A percentile compares a stretch with the other conserved stretches of the same genome.
phyloP scores from a whole-genome alignment of 2,797 vertebrate genomes.

The Chrysocyon brachyurus region DNA sequence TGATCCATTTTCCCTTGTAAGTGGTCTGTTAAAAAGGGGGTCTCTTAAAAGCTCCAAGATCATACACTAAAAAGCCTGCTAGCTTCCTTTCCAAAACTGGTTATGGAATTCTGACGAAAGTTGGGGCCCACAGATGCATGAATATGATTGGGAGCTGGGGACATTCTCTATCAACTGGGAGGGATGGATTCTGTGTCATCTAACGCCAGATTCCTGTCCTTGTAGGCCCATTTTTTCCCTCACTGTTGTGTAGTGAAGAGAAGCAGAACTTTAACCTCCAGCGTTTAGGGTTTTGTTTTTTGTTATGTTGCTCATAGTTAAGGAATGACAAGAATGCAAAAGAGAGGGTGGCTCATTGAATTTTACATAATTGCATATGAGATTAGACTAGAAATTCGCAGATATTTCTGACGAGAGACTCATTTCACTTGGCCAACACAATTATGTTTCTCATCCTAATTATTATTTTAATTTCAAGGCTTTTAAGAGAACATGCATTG shows the following conservation, averaged over 20 bases:
- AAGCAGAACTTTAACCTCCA: not conserved
- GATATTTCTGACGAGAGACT: not conserved
- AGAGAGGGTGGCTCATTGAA: not conserved
- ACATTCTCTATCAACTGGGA: not conserved
- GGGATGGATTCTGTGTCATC: not conserved
- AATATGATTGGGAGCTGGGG: not conserved
- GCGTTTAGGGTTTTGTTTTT: not conserved
- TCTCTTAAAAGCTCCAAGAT: not conserved
- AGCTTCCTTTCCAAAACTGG: not conserved
- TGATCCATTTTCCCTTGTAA: not conserved
- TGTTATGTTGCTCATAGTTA: not conserved
- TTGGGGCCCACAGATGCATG: not conserved
- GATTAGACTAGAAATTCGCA: not conserved
- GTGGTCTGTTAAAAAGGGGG: not conserved
- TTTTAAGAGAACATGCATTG: not conserved
- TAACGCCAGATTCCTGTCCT: not conserved
- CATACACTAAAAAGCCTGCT: not conserved
- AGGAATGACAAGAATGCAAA: not conserved
- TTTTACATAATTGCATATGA: not conserved
- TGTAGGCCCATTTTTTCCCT: not conserved
- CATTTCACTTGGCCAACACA: conserved; percentile 3
- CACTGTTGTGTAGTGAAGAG: not conserved
- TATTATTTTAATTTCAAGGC: conserved; percentile 23
- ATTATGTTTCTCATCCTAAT: not conserved
- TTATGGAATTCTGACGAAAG: not conserved